Conservation (phyloP, 2,888 invertebrate species). For the Ephialtes manifestator region DNA sequence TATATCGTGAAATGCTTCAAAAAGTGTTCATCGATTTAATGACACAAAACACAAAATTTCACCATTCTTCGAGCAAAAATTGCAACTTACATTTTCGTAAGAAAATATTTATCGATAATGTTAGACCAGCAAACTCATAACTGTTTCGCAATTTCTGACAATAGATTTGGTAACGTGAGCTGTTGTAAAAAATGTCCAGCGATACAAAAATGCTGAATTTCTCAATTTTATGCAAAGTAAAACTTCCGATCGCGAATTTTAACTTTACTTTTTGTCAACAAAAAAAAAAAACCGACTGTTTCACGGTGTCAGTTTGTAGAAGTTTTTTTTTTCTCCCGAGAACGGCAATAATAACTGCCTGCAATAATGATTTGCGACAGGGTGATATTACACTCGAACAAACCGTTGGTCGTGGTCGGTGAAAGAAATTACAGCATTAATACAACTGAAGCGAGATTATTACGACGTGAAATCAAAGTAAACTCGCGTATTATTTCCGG, state of each 20-base stretch:
- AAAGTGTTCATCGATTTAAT: too few relatives aligned
- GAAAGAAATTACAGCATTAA: background rate
- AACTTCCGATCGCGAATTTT: too few relatives aligned
- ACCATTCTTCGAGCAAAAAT: background rate
- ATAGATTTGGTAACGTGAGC: background rate
- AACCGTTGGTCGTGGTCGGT: background rate
- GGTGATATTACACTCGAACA: background rate
- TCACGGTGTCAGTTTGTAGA: background rate
- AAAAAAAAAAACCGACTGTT: background rate
- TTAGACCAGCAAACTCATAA: background rate
- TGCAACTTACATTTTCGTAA: background rate
- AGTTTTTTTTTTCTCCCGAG: background rate
- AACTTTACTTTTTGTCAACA: background rate
- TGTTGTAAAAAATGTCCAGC: too few relatives aligned
- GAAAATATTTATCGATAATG: background rate
- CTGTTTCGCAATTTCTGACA: background rate
- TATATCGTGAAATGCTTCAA: too few relatives aligned
- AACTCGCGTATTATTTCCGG: background rate
- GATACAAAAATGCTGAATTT: too few relatives aligned
- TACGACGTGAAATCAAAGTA: background rate
- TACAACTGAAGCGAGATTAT: slow-evolving; percentile 10
- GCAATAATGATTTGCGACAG: background rate
- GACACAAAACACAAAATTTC: background rate
- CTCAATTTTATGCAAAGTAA: too few relatives aligned
- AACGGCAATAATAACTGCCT: background rate